Evolutionary conservation across 2,797 vertebrate species (phyloP).

Genomic region (Ctenosaura bakeri): DNA sequence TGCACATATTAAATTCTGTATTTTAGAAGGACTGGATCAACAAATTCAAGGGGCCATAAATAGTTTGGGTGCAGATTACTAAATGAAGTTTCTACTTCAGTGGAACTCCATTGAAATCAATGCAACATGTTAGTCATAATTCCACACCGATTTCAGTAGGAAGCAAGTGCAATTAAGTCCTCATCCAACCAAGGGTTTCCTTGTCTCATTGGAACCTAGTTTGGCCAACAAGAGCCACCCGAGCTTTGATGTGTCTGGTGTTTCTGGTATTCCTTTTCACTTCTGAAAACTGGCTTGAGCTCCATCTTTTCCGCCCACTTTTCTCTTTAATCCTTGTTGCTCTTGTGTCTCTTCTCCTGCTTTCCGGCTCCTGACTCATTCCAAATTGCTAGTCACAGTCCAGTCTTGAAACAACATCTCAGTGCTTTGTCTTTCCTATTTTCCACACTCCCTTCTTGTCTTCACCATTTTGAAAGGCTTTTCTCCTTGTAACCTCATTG

Average conservation of each 20-base stretch:
- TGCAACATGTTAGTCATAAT: neutral
- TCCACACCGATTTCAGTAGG: neutral
- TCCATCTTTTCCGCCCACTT: neutral
- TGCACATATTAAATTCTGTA: constrained; percentile 75
- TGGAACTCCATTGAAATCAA: neutral
- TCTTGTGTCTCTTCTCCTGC: neutral
- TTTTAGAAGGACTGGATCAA: constrained; percentile 67
- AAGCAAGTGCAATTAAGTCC: neutral
- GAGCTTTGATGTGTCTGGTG: neutral
- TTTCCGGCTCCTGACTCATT: neutral
- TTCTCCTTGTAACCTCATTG: neutral
- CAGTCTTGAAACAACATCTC: neutral
- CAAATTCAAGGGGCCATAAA: constrained; percentile 57
- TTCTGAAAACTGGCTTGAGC: neutral
- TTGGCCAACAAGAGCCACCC: neutral
- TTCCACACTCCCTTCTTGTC: constrained; percentile 46
- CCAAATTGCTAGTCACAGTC: neutral
- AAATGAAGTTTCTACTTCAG: neutral
- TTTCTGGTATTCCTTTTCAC: neutral
- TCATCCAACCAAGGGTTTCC: neutral
- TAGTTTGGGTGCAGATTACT: constrained; percentile 51
- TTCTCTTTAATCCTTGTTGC: neutral
- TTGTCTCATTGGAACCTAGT: neutral
- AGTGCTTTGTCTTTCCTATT: constrained; percentile 59
- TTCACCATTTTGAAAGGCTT: constrained; percentile 42